Conservation (phyloP, 1,140 invertebrate species). For the Bombus pascuorum region DNA sequence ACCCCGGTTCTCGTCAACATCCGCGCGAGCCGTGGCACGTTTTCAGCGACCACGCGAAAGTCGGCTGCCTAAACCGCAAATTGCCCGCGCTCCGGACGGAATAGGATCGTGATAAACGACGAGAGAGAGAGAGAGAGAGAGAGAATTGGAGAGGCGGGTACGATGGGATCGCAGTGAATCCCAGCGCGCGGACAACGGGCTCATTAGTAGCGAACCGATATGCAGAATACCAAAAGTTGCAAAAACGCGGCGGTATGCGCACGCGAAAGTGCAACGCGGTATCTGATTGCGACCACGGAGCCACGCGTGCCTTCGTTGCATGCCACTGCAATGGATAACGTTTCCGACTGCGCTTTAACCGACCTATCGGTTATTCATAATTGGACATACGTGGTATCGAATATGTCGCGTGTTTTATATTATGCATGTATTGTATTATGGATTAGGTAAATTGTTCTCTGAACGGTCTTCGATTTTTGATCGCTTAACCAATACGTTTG, state of each 20-base stretch:
- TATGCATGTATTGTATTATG: too few relatives aligned
- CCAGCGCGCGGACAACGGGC: slow-evolving; percentile 38
- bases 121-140: too few relatives aligned
- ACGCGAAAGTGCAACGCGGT: slow-evolving; percentile 53
- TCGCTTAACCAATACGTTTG: background rate
- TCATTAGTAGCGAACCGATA: slow-evolving; percentile 59
- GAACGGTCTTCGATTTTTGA: background rate
- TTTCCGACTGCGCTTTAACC: slow-evolving; percentile 67
- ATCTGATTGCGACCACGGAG: slow-evolving; percentile 64
- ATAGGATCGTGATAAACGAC: slow-evolving; percentile 35
- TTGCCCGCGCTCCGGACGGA: slow-evolving; percentile 16
- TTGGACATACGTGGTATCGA: slow-evolving; percentile 32
- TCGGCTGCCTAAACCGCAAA: slow-evolving; percentile 9
- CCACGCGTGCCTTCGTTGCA: slow-evolving; percentile 43
- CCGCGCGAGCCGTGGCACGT: too few relatives aligned
- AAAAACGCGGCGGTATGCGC: slow-evolving; percentile 54
- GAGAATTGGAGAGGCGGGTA: background rate
- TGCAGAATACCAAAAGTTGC: slow-evolving; percentile 43
- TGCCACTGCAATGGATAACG: slow-evolving; percentile 30
- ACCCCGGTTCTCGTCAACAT: background rate
- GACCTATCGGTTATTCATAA: slow-evolving; percentile 73
- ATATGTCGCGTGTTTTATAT: background rate
- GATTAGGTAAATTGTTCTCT: background rate
- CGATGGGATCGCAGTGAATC: slow-evolving; percentile 36
- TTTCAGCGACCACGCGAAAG: slow-evolving; percentile 1